A percentile compares a stretch with the other conserved stretches of the same genome.
These are phyloP conservation scores for Drosophila arawakana DNA, from an alignment of 1,140 invertebrate species.

Conservation along the genomic window DNA sequence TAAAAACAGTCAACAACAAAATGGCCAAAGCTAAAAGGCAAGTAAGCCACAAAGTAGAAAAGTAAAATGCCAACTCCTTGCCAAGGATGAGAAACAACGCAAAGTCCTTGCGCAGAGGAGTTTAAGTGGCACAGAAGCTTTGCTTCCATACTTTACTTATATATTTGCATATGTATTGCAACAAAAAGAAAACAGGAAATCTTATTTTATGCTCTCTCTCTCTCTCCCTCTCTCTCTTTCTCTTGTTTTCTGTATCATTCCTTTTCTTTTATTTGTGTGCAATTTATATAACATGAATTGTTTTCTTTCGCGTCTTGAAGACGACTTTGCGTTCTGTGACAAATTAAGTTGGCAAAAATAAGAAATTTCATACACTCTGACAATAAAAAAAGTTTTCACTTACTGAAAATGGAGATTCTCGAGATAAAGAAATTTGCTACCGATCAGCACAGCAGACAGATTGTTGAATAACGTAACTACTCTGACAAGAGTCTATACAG, in stretches of 20 bases:
- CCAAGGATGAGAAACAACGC: constrained; percentile 47
- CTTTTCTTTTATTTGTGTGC: constrained; percentile 57
- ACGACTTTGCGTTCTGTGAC: constrained; percentile 75
- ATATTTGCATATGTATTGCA: constrained; percentile 79
- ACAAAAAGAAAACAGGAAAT: constrained; percentile 41
- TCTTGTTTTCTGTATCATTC: constrained; percentile 9
- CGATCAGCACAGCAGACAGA: not conserved
- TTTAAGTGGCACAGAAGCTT: constrained; percentile 71
- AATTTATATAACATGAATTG: constrained; percentile 79
- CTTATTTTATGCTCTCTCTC: constrained; percentile 36
- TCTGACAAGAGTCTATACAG: not conserved
- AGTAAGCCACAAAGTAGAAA: constrained; percentile 81
- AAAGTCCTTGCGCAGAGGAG: constrained; percentile 67
- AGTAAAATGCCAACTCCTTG: constrained; percentile 76
- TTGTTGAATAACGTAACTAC: constrained; percentile 9
- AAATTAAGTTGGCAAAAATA: constrained; percentile 81
- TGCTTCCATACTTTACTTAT: constrained; percentile 26
- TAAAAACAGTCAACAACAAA: constrained; percentile 72
- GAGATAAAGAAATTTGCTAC: constrained; percentile 5
- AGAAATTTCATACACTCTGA: constrained; percentile 56
- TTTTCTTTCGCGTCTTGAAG: constrained; percentile 60
- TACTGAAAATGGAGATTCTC: not conserved
- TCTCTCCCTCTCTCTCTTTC: constrained; percentile 14
- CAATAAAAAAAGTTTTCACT: not conserved
- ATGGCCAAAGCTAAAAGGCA: constrained; percentile 79